phyloP scores from a whole-genome alignment of 2,888 invertebrate species.

The Lampropteryx suffumata region DNA sequence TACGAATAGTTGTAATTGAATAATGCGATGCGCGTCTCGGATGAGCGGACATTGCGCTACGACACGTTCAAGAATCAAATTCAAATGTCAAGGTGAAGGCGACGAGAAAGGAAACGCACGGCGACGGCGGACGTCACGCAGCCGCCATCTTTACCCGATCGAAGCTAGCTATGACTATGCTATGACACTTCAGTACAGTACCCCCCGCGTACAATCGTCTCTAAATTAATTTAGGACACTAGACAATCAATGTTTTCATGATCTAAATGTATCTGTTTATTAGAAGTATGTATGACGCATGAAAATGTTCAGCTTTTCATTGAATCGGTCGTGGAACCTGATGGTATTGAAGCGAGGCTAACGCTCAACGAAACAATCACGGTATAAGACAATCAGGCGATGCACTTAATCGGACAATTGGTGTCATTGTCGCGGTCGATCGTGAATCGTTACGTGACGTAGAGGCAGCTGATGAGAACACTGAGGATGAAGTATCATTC shows the following conservation, averaged over 20 bases:
- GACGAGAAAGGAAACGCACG: constrained; percentile 73
- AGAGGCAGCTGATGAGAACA: constrained; percentile 8
- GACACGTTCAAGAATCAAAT: constrained; percentile 73
- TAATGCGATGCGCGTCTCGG: constrained; percentile 55
- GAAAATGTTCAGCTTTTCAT: constrained; percentile 29
- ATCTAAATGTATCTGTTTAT: constrained; percentile 37
- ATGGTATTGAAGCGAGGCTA: constrained; percentile 24
- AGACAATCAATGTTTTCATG: constrained; percentile 47
- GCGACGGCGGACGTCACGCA: constrained; percentile 77
- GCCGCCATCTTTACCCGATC: constrained; percentile 60
- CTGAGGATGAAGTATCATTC: constrained; percentile 8
- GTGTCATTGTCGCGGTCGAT: constrained; percentile 18
- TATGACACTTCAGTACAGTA: constrained; percentile 46
- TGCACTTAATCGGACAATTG: constrained; percentile 24
- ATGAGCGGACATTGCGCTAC: constrained; percentile 56
- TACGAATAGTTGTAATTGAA: constrained; percentile 29
- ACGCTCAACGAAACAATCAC: constrained; percentile 27
- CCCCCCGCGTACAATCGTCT: constrained; percentile 36
- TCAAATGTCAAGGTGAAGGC: constrained; percentile 78
- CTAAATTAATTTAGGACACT: constrained; percentile 53
- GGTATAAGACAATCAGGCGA: constrained; percentile 26
- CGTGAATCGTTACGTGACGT: constrained; percentile 15
- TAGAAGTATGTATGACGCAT: constrained; percentile 23
- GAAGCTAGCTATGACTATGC: constrained; percentile 45
- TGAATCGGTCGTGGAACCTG: constrained; percentile 29